Evolutionary conservation across 2,888 invertebrate genomes (phyloP), one percentile per base, ranked within the genome.

Genomic region (Parnassius smintheus): DNA sequence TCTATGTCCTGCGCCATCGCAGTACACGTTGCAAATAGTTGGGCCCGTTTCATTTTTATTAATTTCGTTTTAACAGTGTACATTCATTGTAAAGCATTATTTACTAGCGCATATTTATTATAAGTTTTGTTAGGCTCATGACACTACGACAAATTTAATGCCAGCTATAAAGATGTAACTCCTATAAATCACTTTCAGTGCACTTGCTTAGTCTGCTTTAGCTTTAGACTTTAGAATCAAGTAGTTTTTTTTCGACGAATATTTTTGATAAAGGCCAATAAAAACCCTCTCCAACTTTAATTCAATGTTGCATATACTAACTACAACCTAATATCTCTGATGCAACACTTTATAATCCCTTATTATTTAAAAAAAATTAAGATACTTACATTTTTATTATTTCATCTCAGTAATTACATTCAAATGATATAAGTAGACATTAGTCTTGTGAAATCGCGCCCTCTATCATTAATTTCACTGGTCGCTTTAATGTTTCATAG

Each of bases 1-100:
- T 63, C 74, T 82, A 85, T 84, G 84, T 75, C 74, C 80, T 76
- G 78, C 72, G 86, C 83, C 83, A 79, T 70, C 72, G 71, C 70
- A 70, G 72, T 78, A 75, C 49, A 13, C 69, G 74, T 67, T 70
- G 66, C 74, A 69, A 72, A 75, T 72, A 75, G 67, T 68, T 69
- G 59, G 65, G 65, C 13, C 41, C 64, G 60, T 52, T 60, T 22
- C 48, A 56, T 63, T 61, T 65, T 62, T 56, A 56, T 65, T 63
- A 59, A 59, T 55, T 63, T 50, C 44, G 18, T 58, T 53, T 52
- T 22, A 35, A 51, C 61, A 46, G 1, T 25, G 9, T 35, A 9
- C n/a, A 44, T 50, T 11, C 11, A 41, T 56, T 46, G 44, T 53
- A 50, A 55, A 55, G 22, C 45, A 55, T 55, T 62, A 62, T 58